phyloP scores from a whole-genome alignment of 2,113 vertebrate genomes.

The Menura novaehollandiae region DNA sequence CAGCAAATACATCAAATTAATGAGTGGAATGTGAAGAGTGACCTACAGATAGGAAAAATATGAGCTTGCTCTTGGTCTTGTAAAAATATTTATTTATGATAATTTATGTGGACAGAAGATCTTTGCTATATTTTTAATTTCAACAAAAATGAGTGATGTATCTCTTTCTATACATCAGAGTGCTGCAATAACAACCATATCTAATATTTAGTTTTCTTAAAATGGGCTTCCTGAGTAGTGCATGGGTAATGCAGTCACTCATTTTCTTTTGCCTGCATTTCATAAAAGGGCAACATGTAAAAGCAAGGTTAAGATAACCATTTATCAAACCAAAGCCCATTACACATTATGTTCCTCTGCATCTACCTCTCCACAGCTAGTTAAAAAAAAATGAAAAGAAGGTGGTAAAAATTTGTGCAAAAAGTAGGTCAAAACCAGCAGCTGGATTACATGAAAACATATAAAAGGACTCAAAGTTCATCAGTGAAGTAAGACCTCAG shows the following conservation, averaged over 20 bases:
- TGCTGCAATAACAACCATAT: neutral
- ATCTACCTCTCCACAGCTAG: neutral
- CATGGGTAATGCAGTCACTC: neutral
- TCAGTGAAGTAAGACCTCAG: neutral
- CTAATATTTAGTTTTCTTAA: neutral
- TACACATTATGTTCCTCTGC: neutral
- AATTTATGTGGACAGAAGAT: neutral
- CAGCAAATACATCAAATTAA: neutral
- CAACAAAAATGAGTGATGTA: neutral
- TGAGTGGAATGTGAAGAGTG: neutral
- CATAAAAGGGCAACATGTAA: neutral
- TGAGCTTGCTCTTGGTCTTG: neutral
- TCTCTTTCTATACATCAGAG: neutral
- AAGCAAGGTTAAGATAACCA: neutral
- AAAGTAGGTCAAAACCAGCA: neutral
- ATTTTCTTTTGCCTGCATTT: neutral
- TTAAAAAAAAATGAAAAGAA: neutral
- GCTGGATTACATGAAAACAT: neutral
- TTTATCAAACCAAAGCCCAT: neutral
- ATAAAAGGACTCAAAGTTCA: neutral
- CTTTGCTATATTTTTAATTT: neutral
- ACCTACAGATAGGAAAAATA: neutral
- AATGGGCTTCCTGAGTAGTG: neutral
- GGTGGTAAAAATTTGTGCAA: neutral
- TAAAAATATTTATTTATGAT: constrained; percentile 14